Evolutionary conservation across 2,113 vertebrate genomes (phyloP).

Genomic region (Scomber colias): DNA sequence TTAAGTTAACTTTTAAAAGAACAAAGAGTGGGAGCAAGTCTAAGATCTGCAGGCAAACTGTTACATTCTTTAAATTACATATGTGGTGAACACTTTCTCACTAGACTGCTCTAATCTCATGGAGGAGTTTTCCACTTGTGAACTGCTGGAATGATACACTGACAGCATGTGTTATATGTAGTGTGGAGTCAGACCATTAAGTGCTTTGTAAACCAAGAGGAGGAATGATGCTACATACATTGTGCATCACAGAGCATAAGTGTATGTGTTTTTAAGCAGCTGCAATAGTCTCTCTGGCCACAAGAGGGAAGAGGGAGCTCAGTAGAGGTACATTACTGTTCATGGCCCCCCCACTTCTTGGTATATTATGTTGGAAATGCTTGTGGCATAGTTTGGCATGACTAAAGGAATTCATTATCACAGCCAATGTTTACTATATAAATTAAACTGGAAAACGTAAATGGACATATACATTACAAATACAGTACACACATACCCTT

Average conservation of each 20-base stretch:
- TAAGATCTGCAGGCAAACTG: no score
- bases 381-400: not conserved
- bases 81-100: no score
- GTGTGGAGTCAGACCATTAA: no score
- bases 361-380: conserved; percentile 20
- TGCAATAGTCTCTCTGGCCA: conserved; percentile 62
- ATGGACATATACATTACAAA: not conserved
- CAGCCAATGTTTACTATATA: not conserved
- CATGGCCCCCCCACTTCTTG: not conserved
- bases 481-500: not conserved
- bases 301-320: conserved; percentile 61
- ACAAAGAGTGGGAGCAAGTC: no score
- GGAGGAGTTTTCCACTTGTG: no score
- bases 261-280: not conserved
- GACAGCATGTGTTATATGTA: no score
- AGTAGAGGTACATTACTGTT: not conserved
- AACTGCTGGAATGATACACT: no score
- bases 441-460: not conserved
- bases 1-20: no score
- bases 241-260: not conserved
- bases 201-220: no score
- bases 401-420: not conserved
- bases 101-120: no score
- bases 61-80: no score
- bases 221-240: not conserved